These are phyloP conservation scores for Lycodopsis pacificus DNA, from an alignment of 2,797 vertebrate species.

Conservation along the genomic window DNA sequence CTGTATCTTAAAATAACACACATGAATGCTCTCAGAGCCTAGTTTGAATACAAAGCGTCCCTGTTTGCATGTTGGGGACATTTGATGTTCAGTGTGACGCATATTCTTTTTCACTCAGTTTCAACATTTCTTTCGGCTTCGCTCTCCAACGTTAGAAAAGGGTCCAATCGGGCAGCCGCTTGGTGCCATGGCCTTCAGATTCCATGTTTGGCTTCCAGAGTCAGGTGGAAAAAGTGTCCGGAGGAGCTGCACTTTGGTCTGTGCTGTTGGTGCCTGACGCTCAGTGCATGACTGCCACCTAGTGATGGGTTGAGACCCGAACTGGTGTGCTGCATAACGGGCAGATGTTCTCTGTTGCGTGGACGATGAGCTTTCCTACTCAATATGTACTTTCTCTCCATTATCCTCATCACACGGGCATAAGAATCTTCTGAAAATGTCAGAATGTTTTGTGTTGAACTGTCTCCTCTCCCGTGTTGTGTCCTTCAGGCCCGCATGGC, in stretches of 20 bases:
- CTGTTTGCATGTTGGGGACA: slow-evolving; percentile 30
- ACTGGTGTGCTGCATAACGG: neutral
- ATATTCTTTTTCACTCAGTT: neutral
- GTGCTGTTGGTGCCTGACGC: neutral
- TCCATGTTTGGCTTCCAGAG: slow-evolving; percentile 24
- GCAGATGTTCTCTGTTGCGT: neutral
- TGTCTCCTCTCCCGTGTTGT: slow-evolving; percentile 29
- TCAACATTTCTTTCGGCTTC: slow-evolving; percentile 7
- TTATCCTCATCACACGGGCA: neutral
- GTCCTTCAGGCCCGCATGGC: slow-evolving; percentile 92
- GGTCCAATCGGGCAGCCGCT: neutral
- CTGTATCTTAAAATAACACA: neutral
- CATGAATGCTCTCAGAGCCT: slow-evolving; percentile 1
- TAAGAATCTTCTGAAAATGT: neutral
- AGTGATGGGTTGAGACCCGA: slow-evolving; percentile 54
- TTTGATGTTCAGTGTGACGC: neutral
- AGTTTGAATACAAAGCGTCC: slow-evolving; percentile 34
- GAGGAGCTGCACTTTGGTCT: slow-evolving; percentile 42
- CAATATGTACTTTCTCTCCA: neutral
- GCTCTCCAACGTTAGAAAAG: neutral
- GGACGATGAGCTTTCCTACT: neutral
- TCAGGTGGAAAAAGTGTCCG: slow-evolving; percentile 58
- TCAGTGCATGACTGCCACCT: slow-evolving; percentile 75
- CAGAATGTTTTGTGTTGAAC: neutral
- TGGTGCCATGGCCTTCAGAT: slow-evolving; percentile 13